Evolutionary conservation across 2,797 vertebrate genomes (phyloP).

Genomic region (Sciaenops ocellatus): DNA sequence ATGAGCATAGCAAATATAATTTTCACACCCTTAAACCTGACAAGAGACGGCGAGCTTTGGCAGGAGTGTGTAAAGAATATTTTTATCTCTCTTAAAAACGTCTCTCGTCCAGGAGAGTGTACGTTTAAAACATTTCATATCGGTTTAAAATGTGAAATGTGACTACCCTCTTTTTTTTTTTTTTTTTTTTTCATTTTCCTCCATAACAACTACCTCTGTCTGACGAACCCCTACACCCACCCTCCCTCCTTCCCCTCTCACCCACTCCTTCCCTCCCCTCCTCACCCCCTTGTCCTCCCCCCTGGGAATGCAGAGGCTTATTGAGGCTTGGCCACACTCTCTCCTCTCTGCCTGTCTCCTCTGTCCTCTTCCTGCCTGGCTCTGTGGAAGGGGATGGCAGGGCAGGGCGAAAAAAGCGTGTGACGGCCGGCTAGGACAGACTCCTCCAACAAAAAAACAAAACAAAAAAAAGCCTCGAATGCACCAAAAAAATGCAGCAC

Average conservation of each 20-base stretch:
- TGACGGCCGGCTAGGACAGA: constrained; percentile 37
- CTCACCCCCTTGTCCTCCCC: constrained; percentile 45
- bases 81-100: constrained; percentile 46
- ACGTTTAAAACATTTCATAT: not conserved
- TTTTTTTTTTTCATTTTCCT: not conserved
- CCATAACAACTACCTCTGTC: constrained; percentile 49
- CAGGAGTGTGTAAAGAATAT: constrained; percentile 55
- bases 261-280: not conserved
- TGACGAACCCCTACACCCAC: constrained; percentile 46
- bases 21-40: constrained; percentile 65
- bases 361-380: constrained; percentile 27
- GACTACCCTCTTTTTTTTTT: not conserved
- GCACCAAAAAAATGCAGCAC: constrained; percentile 16
- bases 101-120: not conserved
- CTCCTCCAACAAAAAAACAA: constrained; percentile 30
- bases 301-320: constrained; percentile 78
- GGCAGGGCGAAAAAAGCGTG: constrained; percentile 41
- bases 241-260: not conserved
- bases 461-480: constrained; percentile 22
- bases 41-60: constrained; percentile 52
- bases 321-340: constrained; percentile 77
- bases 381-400: constrained; percentile 58
- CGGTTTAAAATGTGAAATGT: constrained; percentile 19
- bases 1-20: constrained; percentile 70
- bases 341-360: constrained; percentile 39